Evolutionary conservation across 2,888 invertebrate genomes (phyloP), one percentile per base, ranked within the genome.

Genomic region (Lomographa bimaculata): DNA sequence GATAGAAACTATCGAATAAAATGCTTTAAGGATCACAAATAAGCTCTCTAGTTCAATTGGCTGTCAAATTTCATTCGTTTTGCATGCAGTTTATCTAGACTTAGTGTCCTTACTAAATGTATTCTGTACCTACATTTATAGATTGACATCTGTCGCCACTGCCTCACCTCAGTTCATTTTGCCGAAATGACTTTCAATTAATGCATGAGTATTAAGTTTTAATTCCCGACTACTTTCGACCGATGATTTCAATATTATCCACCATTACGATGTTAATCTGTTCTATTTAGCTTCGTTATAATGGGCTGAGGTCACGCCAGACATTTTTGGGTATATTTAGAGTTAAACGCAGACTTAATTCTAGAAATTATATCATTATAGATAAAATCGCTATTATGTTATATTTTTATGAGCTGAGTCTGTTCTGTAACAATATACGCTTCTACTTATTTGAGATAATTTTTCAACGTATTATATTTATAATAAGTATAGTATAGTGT

Each of bases 391-490:
- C 43, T 45, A 41, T 36, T 47, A 20, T 50, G 60, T 57, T 70
- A 70, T 68, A 57, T 68, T 67, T 76, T 74, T 61, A 57, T 64
- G 64, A 67, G 64, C 59, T 64, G 46, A 48, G 33, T 54, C 57
- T 53, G 67, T 71, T 77, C 69, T 68, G 78, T 80, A 79, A 74
- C 74, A 71, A 76, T 64, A 83, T 86, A 87, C 86, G 85, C 86
- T 87, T 87, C 71, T 81, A 86, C 82, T 82, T 85, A 80, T 79
- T 73, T 82, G 79, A 82, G 71, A 77, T 78, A 75, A 67, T 78
- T 84, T 79, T 84, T 82, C 73, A 78, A 73, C 82, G 83, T 86
- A 87, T 86, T 86, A 85, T 83, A 83, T 86, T 80, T 84, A 82
- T 84, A 73, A 73, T 87, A 83, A 85, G 83, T 80, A 76, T 84